These are phyloP conservation scores for Nyleta sp. DNA, from an alignment of 2,888 invertebrate genomes.

Conservation along the genomic window DNA sequence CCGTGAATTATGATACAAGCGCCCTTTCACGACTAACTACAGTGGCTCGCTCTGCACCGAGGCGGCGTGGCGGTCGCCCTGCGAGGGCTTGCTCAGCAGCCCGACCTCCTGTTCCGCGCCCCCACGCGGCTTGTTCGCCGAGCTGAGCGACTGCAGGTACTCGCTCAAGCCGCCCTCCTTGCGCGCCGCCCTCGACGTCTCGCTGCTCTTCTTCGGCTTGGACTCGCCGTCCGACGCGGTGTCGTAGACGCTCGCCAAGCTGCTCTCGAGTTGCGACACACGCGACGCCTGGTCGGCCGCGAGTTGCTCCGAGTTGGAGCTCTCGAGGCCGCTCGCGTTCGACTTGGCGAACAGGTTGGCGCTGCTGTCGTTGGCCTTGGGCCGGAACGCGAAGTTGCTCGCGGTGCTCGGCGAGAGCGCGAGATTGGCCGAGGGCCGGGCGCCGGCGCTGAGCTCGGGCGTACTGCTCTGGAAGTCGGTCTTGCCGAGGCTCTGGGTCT, in stretches of 20 bases:
- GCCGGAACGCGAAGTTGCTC: conserved; percentile 75
- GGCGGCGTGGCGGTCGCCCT: conserved; percentile 42
- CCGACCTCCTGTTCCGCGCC: conserved; percentile 39
- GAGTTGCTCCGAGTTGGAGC: conserved; percentile 28
- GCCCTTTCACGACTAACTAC: too few relatives aligned
- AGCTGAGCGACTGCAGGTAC: conserved; percentile 72
- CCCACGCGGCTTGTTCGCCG: conserved; percentile 22
- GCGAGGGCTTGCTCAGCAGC: conserved; percentile 50
- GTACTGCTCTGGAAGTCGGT: conserved; percentile 72
- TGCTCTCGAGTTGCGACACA: conserved; percentile 70
- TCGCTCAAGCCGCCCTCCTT: conserved; percentile 72
- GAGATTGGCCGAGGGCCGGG: conserved; percentile 57
- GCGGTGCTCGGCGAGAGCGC: conserved; percentile 72
- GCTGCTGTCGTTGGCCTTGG: conserved; percentile 72
- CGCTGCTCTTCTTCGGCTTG: not conserved
- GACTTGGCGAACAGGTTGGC: conserved; percentile 73
- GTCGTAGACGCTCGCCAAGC: conserved; percentile 72
- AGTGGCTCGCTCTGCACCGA: conserved; percentile 71
- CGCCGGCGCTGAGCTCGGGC: conserved; percentile 70
- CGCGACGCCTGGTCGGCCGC: conserved; percentile 36
- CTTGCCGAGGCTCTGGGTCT: conserved; percentile 67
- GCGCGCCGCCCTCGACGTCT: conserved; percentile 15
- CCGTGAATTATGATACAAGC: too few relatives aligned
- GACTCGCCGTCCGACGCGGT: conserved; percentile 63
- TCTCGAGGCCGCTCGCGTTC: conserved; percentile 69